These are phyloP conservation scores for Martes martes DNA, from an alignment of 2,113 vertebrate genomes.

Conservation along the genomic window DNA sequence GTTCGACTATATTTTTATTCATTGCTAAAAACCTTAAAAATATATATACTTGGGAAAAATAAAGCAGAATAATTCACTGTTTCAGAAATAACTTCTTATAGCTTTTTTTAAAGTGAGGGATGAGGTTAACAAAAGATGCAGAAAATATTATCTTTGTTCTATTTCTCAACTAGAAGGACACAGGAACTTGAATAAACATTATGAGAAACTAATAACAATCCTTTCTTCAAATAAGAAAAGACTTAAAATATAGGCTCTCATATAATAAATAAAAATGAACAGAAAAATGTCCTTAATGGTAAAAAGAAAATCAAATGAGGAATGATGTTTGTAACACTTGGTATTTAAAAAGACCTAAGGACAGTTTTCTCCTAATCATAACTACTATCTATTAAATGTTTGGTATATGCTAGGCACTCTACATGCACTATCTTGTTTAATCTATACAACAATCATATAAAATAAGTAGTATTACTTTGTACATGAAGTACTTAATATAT, in stretches of 20 bases:
- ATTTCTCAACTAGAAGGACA: background rate
- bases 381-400: background rate
- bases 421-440: background rate
- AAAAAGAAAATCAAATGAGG: background rate
- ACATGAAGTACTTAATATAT: background rate
- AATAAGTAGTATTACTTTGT: background rate
- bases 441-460: background rate
- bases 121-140: background rate
- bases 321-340: background rate
- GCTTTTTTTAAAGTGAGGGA: background rate
- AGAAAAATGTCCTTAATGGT: background rate
- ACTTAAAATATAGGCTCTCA: background rate
- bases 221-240: slow-evolving; percentile 8
- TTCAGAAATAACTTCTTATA: background rate
- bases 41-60: background rate
- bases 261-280: background rate
- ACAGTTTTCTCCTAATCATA: background rate
- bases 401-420: background rate
- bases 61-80: background rate
- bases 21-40: background rate
- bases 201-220: background rate
- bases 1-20: background rate
- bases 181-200: background rate
- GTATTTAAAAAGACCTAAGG: background rate
- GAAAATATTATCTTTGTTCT: background rate